These are phyloP conservation scores for Etheostoma spectabile DNA, from an alignment of 2,113 vertebrate species.

Conservation along the genomic window DNA sequence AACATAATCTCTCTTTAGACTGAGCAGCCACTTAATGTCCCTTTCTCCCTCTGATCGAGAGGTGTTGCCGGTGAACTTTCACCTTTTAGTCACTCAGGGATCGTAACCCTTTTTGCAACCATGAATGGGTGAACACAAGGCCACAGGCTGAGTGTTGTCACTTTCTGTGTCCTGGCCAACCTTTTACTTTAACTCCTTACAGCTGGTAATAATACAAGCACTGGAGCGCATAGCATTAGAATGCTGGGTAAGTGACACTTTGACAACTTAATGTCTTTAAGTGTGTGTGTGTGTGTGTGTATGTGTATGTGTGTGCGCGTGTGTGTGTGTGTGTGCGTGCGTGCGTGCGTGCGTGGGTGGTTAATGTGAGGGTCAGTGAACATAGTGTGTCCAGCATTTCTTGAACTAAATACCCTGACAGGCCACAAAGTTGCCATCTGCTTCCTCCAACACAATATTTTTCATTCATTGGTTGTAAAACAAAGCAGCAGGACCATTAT, in stretches of 20 bases:
- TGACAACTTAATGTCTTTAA: conserved; percentile 68
- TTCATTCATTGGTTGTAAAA: conserved; percentile 10
- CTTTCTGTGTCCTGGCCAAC: conserved; percentile 64
- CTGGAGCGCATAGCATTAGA: conserved; percentile 57
- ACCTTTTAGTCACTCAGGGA: conserved; percentile 65
- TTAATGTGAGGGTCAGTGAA: conserved; percentile 66
- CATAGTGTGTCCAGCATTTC: conserved; percentile 39
- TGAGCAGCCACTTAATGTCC: conserved; percentile 43
- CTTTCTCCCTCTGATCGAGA: conserved; percentile 57
- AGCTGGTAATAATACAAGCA: conserved; percentile 69
- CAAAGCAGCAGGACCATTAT: conserved; percentile 17
- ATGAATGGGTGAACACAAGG: conserved; percentile 74
- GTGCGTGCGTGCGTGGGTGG: conserved; percentile 49
- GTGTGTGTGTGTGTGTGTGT: conserved; percentile 45
- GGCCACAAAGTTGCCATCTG: conserved; percentile 24
- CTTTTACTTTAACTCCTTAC: conserved; percentile 71
- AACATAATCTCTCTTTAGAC: conserved; percentile 45
- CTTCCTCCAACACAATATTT: conserved; percentile 13
- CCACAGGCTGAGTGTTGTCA: conserved; percentile 67
- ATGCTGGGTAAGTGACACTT: conserved; percentile 70
- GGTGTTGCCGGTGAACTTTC: conserved; percentile 73
- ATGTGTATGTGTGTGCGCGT: conserved; percentile 46
- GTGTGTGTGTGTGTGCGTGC: conserved; percentile 51
- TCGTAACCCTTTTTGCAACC: conserved; percentile 70
- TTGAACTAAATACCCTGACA: conserved; percentile 26